Percentiles rank a stretch among this genome's conserved stretches.
These are phyloP conservation scores for Heteromormyrus szaboi DNA, from an alignment of 2,797 vertebrate genomes.

Conservation along the genomic window DNA sequence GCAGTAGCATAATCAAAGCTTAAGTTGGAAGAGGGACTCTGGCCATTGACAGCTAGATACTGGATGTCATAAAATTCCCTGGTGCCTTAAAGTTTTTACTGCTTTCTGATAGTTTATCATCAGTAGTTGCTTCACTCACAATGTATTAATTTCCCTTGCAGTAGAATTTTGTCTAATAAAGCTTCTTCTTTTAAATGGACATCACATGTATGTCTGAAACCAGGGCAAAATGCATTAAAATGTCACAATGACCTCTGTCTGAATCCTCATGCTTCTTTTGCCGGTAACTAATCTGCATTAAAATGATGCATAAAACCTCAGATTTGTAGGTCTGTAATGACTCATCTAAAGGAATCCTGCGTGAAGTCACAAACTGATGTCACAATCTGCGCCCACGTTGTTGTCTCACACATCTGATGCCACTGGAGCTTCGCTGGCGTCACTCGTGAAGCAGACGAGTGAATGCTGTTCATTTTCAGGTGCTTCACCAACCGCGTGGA, in stretches of 20 bases:
- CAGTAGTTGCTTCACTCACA: background rate
- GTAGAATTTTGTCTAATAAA: background rate
- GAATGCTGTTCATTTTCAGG: background rate
- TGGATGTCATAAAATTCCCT: background rate
- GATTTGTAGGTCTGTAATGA: conserved; percentile 41
- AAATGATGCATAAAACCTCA: conserved; percentile 43
- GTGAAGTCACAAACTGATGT: conserved; percentile 48
- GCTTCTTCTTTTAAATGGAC: background rate
- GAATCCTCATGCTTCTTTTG: conserved; percentile 21
- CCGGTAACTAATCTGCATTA: conserved; percentile 35
- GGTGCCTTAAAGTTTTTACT: background rate
- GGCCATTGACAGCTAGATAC: background rate
- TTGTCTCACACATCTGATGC: background rate
- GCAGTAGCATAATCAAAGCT: background rate
- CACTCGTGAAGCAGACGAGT: background rate
- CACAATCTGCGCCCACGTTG: background rate
- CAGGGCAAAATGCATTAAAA: conserved; percentile 18
- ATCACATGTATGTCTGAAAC: background rate
- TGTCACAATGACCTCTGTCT: conserved; percentile 26
- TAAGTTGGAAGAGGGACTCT: background rate
- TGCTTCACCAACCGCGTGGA: background rate
- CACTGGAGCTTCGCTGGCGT: background rate
- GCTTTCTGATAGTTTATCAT: background rate
- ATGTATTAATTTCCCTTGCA: background rate
- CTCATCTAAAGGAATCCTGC: conserved; percentile 49